Percentiles rank a stretch among this genome's conserved stretches.
Evolutionary conservation across 2,113 vertebrate genomes (phyloP).

Genomic region (Phycodurus eques): DNA sequence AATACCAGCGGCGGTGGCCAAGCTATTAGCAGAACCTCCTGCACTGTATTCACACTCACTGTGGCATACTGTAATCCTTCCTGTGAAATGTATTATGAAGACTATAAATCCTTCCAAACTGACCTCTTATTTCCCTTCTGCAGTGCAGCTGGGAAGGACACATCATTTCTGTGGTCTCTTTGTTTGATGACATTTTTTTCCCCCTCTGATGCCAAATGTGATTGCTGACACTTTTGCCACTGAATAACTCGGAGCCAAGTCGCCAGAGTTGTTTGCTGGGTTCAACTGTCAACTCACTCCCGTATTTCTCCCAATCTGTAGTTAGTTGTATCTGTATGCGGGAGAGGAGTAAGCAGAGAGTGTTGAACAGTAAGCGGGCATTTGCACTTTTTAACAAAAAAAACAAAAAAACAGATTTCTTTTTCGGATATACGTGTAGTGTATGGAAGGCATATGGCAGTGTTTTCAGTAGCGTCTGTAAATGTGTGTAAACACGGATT

Average conservation of each 20-base stretch:
- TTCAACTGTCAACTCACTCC: not conserved
- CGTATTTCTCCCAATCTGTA: not conserved
- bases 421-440: no score
- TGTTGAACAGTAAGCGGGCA: not conserved
- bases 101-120: conserved; percentile 55
- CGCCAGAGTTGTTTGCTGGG: conserved; percentile 1
- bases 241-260: conserved; percentile 18
- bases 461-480: no score
- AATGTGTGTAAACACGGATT: not conserved
- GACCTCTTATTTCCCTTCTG: conserved; percentile 49
- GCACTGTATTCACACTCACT: conserved; percentile 39
- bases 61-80: conserved; percentile 61
- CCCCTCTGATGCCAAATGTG: conserved; percentile 13
- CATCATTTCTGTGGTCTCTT: conserved; percentile 22
- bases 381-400: no score
- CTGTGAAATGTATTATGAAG: conserved; percentile 53
- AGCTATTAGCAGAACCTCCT: conserved; percentile 53
- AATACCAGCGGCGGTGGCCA: conserved; percentile 50
- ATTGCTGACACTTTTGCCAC: conserved; percentile 8
- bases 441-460: no score
- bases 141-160: conserved; percentile 46
- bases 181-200: conserved; percentile 23
- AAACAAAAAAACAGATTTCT: no score
- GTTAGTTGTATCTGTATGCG: not conserved
- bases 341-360: not conserved